Evolutionary conservation across 2,888 invertebrate genomes (phyloP).

Genomic region (Philereme transversata): DNA sequence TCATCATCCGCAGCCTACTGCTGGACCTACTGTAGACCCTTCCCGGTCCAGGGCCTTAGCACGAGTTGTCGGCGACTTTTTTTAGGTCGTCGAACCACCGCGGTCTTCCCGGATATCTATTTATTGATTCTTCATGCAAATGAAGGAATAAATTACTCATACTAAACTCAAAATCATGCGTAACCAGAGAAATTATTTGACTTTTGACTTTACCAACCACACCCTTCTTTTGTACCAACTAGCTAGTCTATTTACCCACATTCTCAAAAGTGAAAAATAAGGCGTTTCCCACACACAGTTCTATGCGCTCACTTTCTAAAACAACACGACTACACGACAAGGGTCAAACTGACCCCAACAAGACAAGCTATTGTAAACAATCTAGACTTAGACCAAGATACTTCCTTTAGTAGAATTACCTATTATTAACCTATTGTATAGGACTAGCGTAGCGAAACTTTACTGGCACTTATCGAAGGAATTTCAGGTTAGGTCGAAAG

Average conservation of each 20-base stretch:
- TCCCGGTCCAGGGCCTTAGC: no score
- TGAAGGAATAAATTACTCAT: no score
- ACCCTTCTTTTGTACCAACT: not conserved
- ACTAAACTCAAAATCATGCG: not conserved
- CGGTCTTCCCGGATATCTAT: no score
- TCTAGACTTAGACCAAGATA: constrained; percentile 2
- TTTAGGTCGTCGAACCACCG: no score
- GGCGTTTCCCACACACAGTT: constrained; percentile 5
- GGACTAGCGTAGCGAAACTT: constrained; percentile 3
- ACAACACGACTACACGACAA: constrained; percentile 9
- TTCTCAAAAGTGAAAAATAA: constrained; percentile 26
- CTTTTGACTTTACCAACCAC: constrained; percentile 7
- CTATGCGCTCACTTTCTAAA: constrained; percentile 21
- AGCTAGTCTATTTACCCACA: constrained; percentile 13
- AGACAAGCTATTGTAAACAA: constrained; percentile 21
- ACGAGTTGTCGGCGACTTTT: no score
- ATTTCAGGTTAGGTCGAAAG: no score
- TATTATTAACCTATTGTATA: constrained; percentile 15
- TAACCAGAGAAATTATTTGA: constrained; percentile 1
- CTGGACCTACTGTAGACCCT: no score
- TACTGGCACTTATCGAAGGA: not conserved
- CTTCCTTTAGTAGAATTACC: constrained; percentile 12
- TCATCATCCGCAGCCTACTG: no score
- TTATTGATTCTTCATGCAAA: no score
- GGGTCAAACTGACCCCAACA: constrained; percentile 29